Evolutionary conservation across 2,797 vertebrate species (phyloP), one percentile per base, ranked within the genome.

Genomic region (Coregonus suidteri): DNA sequence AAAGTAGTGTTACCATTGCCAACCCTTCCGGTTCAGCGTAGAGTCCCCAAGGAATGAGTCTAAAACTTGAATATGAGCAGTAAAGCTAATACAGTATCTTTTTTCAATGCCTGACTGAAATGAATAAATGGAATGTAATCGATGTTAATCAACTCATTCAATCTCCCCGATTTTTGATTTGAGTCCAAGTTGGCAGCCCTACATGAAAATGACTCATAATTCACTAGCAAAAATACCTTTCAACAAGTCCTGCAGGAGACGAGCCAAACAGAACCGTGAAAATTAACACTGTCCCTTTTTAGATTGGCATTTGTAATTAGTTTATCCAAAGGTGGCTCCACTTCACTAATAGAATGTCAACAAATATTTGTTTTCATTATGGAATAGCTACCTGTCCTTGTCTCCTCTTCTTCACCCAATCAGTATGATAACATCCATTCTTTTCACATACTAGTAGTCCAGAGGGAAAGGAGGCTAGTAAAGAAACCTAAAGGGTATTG

Each of bases 401-500:
- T 53, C 41, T 75, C 47, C 35, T 74, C 73, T 71, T 53, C 14
- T 9, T 64, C 54, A 53, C 68, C 41, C 83, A 1, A 54, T 14
- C 53, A 18, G 5, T 54, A 30, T 20, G 25, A 65, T 9, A 30
- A 11, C 20, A 25, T 25, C 62, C 20, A 30, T 25, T 65, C 7
- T 14, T 25, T 13, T 65, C 62, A 31, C 7, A 25, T 65, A 25
- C 62, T 65, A 59, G n/a, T 65, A 11, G 20, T 30, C 25, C 20
- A 30, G 62, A 31, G 51, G 56, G 68, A 77, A 73, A 79, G 76
- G 87, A 90, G 83, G 84, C 84, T 84, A 82, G 47, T 41, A 75
- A 65, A 14, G 20, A 71, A 67, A 25, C 16, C 34, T 31, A n/a
- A 35, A 54, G 5, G 53, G 41, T 54, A 64, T 64, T 64, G 59